Percentiles rank a stretch among this genome's conserved stretches.
Evolutionary conservation across 1,140 invertebrate species (phyloP).

Genomic region (Euwallacea similis): DNA sequence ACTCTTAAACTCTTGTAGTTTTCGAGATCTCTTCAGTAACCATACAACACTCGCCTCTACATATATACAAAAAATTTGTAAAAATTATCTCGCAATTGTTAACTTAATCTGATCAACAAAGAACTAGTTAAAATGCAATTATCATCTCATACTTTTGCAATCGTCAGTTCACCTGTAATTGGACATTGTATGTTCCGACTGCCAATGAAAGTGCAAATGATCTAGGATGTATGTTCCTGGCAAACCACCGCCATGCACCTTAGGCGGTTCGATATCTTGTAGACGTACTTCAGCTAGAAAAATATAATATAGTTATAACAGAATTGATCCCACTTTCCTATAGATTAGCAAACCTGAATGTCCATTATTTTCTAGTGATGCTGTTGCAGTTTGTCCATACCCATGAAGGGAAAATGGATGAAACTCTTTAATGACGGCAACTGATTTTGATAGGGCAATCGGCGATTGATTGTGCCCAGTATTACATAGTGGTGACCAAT

Average conservation of each 20-base stretch:
- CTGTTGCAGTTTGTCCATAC: constrained; percentile 50
- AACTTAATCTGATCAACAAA: neutral
- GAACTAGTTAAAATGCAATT: neutral
- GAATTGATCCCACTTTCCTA: too few relatives aligned
- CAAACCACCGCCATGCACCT: constrained; percentile 58
- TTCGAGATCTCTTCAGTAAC: too few relatives aligned
- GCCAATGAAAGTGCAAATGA: constrained; percentile 79
- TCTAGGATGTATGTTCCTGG: constrained; percentile 61
- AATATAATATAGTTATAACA: too few relatives aligned
- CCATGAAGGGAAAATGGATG: constrained; percentile 51
- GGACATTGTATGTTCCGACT: constrained; percentile 74
- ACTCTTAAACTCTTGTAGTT: too few relatives aligned
- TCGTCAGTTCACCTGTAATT: constrained; percentile 51
- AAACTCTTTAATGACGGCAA: constrained; percentile 50
- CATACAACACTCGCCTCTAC: too few relatives aligned
- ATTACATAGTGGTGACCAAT: constrained; percentile 55
- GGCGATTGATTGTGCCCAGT: constrained; percentile 56
- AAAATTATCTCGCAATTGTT: too few relatives aligned
- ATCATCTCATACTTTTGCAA: neutral
- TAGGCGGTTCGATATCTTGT: constrained; percentile 48
- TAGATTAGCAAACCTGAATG: constrained; percentile 53
- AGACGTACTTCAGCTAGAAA: constrained; percentile 55
- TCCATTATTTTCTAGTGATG: constrained; percentile 56
- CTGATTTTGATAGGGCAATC: constrained; percentile 52
- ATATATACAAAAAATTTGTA: too few relatives aligned